Base-by-base conservation (phyloP, 53 echinoderm and acorn worm species). In the Glandiceps talaboti region DNA sequence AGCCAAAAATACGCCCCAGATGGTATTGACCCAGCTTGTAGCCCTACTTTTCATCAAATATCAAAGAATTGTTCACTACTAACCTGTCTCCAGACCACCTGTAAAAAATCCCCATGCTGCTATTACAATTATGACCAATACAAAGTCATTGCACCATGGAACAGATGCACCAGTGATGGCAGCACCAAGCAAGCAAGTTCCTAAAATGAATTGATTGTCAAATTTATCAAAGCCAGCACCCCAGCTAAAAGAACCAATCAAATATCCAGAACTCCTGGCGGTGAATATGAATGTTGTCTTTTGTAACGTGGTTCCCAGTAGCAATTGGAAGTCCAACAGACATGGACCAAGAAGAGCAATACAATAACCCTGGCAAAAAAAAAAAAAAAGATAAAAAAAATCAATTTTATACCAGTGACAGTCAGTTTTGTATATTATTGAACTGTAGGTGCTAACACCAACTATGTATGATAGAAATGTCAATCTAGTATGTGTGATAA, bases 291-390 rank as follows among this genome's bases (percentile, higher is more conserved):
- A 79, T 29, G 91, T 88, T 76, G 91, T 82, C 32, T 76, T 79
- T n/a, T 83, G 83, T 31, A 89, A 75, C 28, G 28, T 82, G 0
- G 85, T 78, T 0, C 77, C 25, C 0, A 93, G 74, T 31, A 93
- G 91, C 0, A 79, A 14, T 73, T 81, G 30, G 0, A 93, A 83
- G 30, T 84, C 88, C 0, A 78, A 77, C 1, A 97, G 84, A 6
- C 92, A 93, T 1, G 97, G 97, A 0, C 97, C 97, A 30, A 97
- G 73, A n/a, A 97, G 73, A 1, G 93, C 85, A 1, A 97, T 29
- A 29, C 87, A 85, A 28, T 91, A 77, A 27, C 97, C 97, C 97
- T 93, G n/a, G n/a, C n/a, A n/a, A n/a, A n/a, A n/a, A n/a, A n/a
- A n/a, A n/a, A n/a, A n/a, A n/a, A n/a, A n/a, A n/a, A n/a, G n/a